Conservation (phyloP, 1,140 invertebrate genomes). For the Drosophila pectinifera region DNA sequence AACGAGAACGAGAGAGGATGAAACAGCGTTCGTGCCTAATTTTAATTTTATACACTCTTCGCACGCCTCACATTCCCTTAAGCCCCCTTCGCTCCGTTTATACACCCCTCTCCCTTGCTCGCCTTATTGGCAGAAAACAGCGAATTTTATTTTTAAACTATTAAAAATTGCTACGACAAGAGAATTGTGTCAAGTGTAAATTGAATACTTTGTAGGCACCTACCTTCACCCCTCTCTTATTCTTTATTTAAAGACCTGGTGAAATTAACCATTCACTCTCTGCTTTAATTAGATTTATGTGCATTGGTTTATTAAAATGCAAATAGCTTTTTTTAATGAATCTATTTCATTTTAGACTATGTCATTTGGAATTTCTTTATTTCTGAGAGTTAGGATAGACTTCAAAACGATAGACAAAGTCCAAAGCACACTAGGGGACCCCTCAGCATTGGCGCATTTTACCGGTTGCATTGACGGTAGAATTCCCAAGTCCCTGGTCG, state of each 20-base stretch:
- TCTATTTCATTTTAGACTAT: too few species aligned
- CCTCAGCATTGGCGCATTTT: neutral
- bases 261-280: neutral
- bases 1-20: conserved; percentile 4
- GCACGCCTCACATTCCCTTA: conserved; percentile 39
- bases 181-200: conserved; percentile 80
- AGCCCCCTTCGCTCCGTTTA: neutral
- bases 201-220: conserved; percentile 27
- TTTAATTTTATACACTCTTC: conserved; percentile 76
- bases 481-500: neutral
- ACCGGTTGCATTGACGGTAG: neutral
- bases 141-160: conserved; percentile 75
- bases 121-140: conserved; percentile 58
- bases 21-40: conserved; percentile 66
- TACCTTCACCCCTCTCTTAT: conserved; percentile 8
- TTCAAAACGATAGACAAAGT: neutral
- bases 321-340: too few species aligned
- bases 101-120: conserved; percentile 10
- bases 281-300: too few species aligned
- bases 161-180: conserved; percentile 48
- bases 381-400: too few species aligned
- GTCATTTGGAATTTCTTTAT: too few species aligned
- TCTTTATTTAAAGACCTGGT: conserved; percentile 36
- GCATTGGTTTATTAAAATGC: neutral
- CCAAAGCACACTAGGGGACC: too few species aligned